phyloP scores from a whole-genome alignment of 2,888 invertebrate species.

The Drosophila anceps region DNA sequence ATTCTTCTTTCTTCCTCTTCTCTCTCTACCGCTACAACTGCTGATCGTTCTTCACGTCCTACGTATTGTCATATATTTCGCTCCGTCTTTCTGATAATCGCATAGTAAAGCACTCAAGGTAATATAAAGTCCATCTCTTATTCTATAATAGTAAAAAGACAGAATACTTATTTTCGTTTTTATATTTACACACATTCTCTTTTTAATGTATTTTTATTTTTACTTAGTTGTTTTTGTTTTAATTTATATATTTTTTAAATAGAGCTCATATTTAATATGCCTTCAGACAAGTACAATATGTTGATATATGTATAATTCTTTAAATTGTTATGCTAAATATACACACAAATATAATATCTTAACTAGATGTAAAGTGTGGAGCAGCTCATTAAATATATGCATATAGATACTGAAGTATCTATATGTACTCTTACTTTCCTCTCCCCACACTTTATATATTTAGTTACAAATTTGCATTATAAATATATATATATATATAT shows the following conservation, averaged over 20 bases:
- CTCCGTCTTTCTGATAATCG: too few relatives aligned
- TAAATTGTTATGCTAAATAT: conserved; percentile 43
- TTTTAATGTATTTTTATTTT: conserved; percentile 45
- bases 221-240: conserved; percentile 24
- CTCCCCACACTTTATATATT: conserved; percentile 29
- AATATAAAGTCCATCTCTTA: neutral
- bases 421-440: conserved; percentile 18
- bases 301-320: conserved; percentile 60
- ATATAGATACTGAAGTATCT: neutral
- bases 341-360: conserved; percentile 65
- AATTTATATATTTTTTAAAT: conserved; percentile 26
- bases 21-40: neutral
- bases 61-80: too few relatives aligned
- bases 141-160: conserved; percentile 19
- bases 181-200: conserved; percentile 53
- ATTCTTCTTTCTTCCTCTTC: neutral
- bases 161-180: conserved; percentile 30
- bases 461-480: conserved; percentile 59
- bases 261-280: conserved; percentile 62
- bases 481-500: conserved; percentile 18
- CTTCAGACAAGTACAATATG: conserved; percentile 31
- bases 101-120: neutral
- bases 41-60: too few relatives aligned
- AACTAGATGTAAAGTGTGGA: conserved; percentile 54
- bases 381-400: conserved; percentile 39